These are phyloP conservation scores for Malurus melanocephalus DNA, from an alignment of 2,113 vertebrate genomes.

Conservation along the genomic window DNA sequence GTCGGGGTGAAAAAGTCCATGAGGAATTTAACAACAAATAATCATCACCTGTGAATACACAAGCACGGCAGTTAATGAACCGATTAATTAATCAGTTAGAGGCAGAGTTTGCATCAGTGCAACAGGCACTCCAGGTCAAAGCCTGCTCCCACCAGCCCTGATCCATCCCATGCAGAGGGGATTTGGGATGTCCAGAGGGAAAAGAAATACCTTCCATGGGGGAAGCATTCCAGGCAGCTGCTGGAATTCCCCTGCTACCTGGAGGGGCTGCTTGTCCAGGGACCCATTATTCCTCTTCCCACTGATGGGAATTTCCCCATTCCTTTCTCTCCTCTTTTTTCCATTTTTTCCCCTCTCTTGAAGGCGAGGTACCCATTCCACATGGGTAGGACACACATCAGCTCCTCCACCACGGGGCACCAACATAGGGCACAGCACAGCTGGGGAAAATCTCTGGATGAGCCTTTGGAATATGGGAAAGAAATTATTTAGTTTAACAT, in stretches of 20 bases:
- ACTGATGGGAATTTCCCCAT: background rate
- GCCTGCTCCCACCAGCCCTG: background rate
- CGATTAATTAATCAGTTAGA: background rate
- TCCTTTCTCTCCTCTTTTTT: background rate
- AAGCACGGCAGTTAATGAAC: background rate
- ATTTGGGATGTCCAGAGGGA: background rate
- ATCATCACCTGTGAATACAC: no score
- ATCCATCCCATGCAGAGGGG: background rate
- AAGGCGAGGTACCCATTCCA: background rate
- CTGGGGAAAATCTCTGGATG: no score
- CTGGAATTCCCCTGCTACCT: background rate
- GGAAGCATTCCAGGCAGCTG: background rate
- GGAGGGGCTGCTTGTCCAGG: background rate
- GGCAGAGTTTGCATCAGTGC: background rate
- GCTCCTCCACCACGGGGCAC: background rate
- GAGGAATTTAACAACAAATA: background rate
- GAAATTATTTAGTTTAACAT: background rate
- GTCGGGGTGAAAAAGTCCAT: background rate
- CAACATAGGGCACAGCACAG: background rate
- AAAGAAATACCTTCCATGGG: no score
- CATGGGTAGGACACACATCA: no score
- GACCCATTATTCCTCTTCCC: background rate
- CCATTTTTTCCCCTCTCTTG: no score
- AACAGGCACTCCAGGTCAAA: background rate
- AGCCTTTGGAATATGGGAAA: background rate